Evolutionary conservation across 1,140 invertebrate genomes (phyloP), one percentile per base, ranked within the genome.

Genomic region (Plutomurus gul): DNA sequence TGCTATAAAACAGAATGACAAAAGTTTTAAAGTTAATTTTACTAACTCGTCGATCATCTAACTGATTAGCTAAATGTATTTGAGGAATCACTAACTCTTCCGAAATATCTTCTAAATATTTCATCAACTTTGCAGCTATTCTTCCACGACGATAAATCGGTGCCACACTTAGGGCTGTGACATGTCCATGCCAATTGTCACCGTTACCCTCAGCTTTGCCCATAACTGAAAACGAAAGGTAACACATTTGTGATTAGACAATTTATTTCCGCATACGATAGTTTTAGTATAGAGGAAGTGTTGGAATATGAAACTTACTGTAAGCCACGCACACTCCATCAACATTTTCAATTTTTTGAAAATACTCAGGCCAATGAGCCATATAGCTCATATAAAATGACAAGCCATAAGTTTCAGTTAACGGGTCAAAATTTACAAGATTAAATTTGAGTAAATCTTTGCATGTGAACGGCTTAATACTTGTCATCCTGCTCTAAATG

Each of bases 301-400:
- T 65, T 47, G 11, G 74, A 74, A 49, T 39, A 16, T 47, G 36
- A 37, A 70, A 92, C 92, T 93, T 92, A 98, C 96, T 98, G 85
- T 99, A 99, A 82, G 97, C 97, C 95, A 99, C 99, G 49, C 99
- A 96, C 88, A 96, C 93, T 4, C 96, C 96, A 87, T 91, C 94
- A 16, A 96, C 94, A 43, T 96, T 95, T 90, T 98, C 96, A 20
- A 95, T 94, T 33, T 98, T 93, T 90, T 97, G 95, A 87, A 99
- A 98, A 88, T 98, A 99, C 88, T 99, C 97, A n/a, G 97, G 97
- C 96, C 97, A 99, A 86, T 97, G 95, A 6, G 96, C 95, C 84
- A 99, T 88, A 88, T 99, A 99, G 86, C 97, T 96, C 87, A 98
- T 94, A 85, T 99, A 99, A 89, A 99, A 99, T 1, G 95, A 93